These are phyloP conservation scores for Zaprionus bogoriensis DNA, from an alignment of 2,888 invertebrate genomes.

Conservation along the genomic window DNA sequence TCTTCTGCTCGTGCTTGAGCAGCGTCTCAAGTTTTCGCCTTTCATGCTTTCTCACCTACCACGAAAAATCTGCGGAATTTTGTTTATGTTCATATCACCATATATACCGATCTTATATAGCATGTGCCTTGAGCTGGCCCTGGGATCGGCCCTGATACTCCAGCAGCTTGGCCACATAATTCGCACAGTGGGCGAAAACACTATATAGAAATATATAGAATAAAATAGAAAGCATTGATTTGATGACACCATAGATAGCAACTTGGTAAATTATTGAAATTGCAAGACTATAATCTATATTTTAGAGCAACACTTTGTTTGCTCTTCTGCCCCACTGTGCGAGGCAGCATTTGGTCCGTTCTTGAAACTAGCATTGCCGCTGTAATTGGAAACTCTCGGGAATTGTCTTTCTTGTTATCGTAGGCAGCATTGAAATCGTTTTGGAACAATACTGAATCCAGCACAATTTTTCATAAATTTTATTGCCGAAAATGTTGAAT, in stretches of 20 bases:
- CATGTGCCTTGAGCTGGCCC: not conserved
- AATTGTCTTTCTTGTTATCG: not conserved
- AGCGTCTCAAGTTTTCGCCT: not conserved
- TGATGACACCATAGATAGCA: no score
- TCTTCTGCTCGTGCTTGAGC: not conserved
- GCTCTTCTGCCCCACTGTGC: not conserved
- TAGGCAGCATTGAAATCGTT: not conserved
- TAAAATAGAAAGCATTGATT: no score
- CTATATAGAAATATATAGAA: no score
- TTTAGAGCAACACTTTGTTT: not conserved
- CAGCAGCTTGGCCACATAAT: not conserved
- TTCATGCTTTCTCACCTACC: no score
- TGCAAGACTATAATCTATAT: no score
- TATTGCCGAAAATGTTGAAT: no score
- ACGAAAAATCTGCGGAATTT: slow-evolving; percentile 17
- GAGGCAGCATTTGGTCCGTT: not conserved
- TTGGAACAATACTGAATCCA: not conserved
- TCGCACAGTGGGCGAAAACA: not conserved
- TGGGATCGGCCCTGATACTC: slow-evolving; percentile 13
- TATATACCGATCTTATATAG: not conserved
- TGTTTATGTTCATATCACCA: not conserved
- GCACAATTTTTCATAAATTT: not conserved
- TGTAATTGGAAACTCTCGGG: not conserved
- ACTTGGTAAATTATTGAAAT: no score
- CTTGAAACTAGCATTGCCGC: not conserved